phyloP scores from a whole-genome alignment of 2,797 vertebrate species.

The Emys orbicularis region DNA sequence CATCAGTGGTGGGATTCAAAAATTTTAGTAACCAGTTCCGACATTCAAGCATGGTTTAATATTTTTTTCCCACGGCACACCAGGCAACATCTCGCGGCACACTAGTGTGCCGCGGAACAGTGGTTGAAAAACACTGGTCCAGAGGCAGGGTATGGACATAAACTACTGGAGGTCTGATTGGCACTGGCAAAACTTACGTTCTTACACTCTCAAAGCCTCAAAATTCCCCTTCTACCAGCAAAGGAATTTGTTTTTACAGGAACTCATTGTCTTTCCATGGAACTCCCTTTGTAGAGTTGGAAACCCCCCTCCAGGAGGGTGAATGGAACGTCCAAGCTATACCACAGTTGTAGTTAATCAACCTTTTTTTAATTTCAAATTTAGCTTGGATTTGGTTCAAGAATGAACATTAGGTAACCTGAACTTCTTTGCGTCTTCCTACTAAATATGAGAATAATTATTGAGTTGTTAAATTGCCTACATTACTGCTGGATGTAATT shows the following conservation, averaged over 20 bases:
- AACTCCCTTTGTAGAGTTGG: constrained; percentile 27
- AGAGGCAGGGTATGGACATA: constrained; percentile 32
- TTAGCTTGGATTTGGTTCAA: not conserved
- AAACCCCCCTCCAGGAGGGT: not conserved
- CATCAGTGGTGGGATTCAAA: too few species aligned
- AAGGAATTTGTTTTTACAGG: constrained; percentile 49
- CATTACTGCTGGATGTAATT: not conserved
- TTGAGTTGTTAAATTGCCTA: not conserved
- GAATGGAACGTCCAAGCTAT: not conserved
- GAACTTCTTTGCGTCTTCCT: not conserved
- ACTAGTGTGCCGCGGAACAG: too few species aligned
- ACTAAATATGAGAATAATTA: constrained; percentile 1
- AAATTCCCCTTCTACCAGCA: constrained; percentile 42
- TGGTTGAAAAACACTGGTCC: too few species aligned
- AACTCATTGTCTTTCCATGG: constrained; percentile 6
- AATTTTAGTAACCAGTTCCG: too few species aligned
- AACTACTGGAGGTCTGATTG: constrained; percentile 33
- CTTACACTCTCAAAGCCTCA: constrained; percentile 37
- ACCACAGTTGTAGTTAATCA: not conserved
- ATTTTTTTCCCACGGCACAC: too few species aligned
- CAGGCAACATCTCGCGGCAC: too few species aligned
- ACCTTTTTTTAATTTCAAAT: not conserved
- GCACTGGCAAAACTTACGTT: not conserved
- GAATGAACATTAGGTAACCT: not conserved
- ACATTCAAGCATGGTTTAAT: too few species aligned